phyloP scores from a whole-genome alignment of 2,113 vertebrate genomes.

The Arothron firmamentum region DNA sequence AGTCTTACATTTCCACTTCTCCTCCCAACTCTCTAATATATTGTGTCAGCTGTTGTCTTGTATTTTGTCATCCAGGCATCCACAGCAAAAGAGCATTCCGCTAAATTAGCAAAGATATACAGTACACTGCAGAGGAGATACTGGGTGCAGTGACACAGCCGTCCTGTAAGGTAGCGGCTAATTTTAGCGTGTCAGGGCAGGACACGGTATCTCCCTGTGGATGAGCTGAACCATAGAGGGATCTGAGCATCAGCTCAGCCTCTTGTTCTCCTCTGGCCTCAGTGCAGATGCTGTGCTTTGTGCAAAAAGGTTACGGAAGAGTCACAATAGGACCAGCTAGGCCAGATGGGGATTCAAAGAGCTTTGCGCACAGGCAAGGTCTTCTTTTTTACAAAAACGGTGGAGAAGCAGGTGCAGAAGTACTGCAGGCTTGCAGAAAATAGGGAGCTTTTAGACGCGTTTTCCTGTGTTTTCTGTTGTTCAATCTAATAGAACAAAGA shows the following conservation, averaged over 20 bases:
- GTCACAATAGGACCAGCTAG: slow-evolving; percentile 38
- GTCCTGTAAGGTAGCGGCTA: slow-evolving; percentile 67
- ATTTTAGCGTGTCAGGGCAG: slow-evolving; percentile 73
- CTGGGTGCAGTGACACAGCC: slow-evolving; percentile 56
- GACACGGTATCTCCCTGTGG: slow-evolving; percentile 58
- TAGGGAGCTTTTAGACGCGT: no score
- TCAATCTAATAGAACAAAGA: no score
- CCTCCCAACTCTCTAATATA: background rate
- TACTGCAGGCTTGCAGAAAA: background rate
- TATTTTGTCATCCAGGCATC: slow-evolving; percentile 29
- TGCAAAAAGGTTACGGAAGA: slow-evolving; percentile 49
- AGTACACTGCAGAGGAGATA: slow-evolving; percentile 46
- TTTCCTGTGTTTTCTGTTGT: no score
- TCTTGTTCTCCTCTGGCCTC: slow-evolving; percentile 49
- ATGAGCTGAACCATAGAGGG: slow-evolving; percentile 57
- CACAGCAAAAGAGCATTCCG: slow-evolving; percentile 8
- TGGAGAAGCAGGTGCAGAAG: slow-evolving; percentile 2
- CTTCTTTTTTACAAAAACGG: slow-evolving; percentile 20
- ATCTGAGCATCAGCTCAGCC: slow-evolving; percentile 58
- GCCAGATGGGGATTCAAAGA: slow-evolving; percentile 49
- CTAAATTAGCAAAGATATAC: slow-evolving; percentile 47
- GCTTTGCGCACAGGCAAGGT: slow-evolving; percentile 45
- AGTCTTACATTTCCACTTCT: background rate
- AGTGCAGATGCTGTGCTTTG: slow-evolving; percentile 58
- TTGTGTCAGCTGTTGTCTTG: slow-evolving; percentile 13